These are phyloP conservation scores for Arnoldichthys spilopterus DNA, from an alignment of 2,797 vertebrate genomes.

Conservation along the genomic window DNA sequence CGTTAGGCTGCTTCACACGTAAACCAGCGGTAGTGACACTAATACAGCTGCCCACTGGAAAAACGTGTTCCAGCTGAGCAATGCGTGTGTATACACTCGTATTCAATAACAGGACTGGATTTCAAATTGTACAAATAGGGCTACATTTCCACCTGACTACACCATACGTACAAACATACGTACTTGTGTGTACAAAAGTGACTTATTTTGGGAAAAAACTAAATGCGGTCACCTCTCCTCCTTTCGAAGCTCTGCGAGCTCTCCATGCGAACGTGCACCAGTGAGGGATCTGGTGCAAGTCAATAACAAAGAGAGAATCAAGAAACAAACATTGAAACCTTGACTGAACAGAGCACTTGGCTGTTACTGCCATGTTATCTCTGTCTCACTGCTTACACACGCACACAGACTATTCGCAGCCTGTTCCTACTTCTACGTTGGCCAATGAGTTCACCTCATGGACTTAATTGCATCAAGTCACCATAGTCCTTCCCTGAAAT, in stretches of 20 bases:
- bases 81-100: constrained; percentile 19
- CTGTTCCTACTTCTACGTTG: constrained; percentile 19
- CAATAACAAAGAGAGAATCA: constrained; percentile 15
- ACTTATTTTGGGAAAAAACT: constrained; percentile 49
- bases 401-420: constrained; percentile 34
- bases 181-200: constrained; percentile 48
- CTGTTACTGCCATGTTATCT: constrained; percentile 40
- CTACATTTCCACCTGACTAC: constrained; percentile 52
- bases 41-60: constrained; percentile 34
- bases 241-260: constrained; percentile 13
- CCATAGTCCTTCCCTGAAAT: constrained; percentile 48
- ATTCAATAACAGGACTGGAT: constrained; percentile 42
- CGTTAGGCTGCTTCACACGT: constrained; percentile 48
- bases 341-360: constrained; percentile 48
- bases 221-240: constrained; percentile 5
- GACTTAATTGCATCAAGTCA: constrained; percentile 25
- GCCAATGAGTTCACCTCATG: constrained; percentile 32
- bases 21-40: constrained; percentile 45
- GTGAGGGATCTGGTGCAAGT: constrained; percentile 34
- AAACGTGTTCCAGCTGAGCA: constrained; percentile 40
- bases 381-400: constrained; percentile 39
- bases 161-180: constrained; percentile 44
- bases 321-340: constrained; percentile 33
- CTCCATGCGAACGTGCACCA: constrained; percentile 10
- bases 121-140: constrained; percentile 53